Evolutionary conservation across 2,113 vertebrate species (phyloP).

Genomic region (Misgurnus anguillicaudatus): DNA sequence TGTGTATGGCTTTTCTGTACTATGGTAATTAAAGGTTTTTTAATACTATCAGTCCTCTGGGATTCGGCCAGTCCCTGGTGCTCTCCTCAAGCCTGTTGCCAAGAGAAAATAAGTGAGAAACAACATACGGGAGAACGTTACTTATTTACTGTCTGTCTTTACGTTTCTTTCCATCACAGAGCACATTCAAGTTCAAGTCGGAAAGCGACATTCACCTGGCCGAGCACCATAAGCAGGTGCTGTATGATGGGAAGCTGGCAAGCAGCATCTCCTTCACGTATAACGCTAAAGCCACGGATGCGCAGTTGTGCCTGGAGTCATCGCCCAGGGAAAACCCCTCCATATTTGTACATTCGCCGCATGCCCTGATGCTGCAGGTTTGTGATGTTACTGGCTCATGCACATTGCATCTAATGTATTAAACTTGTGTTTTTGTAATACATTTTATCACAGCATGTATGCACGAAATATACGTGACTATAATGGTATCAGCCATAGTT

Average conservation of each 20-base stretch:
- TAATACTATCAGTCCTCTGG: constrained; percentile 12
- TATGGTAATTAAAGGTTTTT: constrained; percentile 30
- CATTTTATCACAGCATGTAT: too few species aligned
- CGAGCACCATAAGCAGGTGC: constrained; percentile 97
- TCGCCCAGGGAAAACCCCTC: constrained; percentile 97
- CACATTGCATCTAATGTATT: background rate
- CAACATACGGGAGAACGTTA: background rate
- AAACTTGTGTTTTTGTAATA: background rate
- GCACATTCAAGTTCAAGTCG: constrained; percentile 98
- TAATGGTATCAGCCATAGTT: too few species aligned
- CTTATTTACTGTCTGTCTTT: background rate
- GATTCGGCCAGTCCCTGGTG: background rate
- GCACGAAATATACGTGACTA: too few species aligned
- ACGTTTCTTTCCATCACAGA: constrained; percentile 73
- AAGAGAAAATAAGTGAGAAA: background rate
- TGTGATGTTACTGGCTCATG: constrained; percentile 48
- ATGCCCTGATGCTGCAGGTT: constrained; percentile 98
- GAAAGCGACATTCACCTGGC: constrained; percentile 99
- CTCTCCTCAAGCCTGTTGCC: background rate
- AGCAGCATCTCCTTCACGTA: constrained; percentile 98
- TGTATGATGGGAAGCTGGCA: constrained; percentile 96
- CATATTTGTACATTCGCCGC: constrained; percentile 98
- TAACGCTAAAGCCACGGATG: constrained; percentile 97
- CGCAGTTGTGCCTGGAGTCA: constrained; percentile 96
- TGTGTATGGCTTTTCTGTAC: constrained; percentile 7